A percentile compares a stretch with the other conserved stretches of the same genome.
Evolutionary conservation across 2,888 invertebrate genomes (phyloP).

Genomic region (Himalopsyche kuldschensis): DNA sequence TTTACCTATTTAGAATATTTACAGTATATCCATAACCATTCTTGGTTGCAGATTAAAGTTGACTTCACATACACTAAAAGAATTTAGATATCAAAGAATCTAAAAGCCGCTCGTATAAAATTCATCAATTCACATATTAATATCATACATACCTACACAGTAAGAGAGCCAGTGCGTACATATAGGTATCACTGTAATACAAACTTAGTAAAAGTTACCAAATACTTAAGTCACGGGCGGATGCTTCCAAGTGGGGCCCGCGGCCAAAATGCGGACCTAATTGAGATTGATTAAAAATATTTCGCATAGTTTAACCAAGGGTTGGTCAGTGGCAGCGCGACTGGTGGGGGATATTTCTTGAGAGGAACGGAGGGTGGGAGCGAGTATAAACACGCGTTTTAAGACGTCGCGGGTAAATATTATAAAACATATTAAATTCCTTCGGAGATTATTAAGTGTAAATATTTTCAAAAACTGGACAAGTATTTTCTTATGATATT

Average conservation of each 20-base stretch:
- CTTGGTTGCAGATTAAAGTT: no score
- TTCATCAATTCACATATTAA: no score
- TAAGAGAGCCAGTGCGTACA: not conserved
- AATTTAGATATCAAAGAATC: no score
- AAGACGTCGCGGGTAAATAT: conserved; percentile 13
- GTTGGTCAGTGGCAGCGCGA: conserved; percentile 18
- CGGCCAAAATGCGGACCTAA: conserved; percentile 54
- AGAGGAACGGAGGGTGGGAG: conserved; percentile 5
- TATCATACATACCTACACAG: no score
- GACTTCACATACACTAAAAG: no score
- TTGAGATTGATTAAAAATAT: conserved; percentile 64
- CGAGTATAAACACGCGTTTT: conserved; percentile 4
- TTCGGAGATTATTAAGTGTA: not conserved
- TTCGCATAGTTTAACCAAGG: conserved; percentile 53
- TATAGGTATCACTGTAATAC: conserved; percentile 1
- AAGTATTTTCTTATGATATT: not conserved
- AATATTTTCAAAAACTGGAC: not conserved
- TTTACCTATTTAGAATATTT: no score
- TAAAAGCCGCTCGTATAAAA: no score
- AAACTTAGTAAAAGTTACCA: not conserved
- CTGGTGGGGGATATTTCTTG: conserved; percentile 5
- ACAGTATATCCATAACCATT: no score
- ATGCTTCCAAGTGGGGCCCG: conserved; percentile 36
- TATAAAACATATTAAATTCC: conserved; percentile 32
- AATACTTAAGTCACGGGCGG: conserved; percentile 20